These are phyloP conservation scores for Epinephelus awoara DNA, from an alignment of 2,797 vertebrate species.

Conservation along the genomic window DNA sequence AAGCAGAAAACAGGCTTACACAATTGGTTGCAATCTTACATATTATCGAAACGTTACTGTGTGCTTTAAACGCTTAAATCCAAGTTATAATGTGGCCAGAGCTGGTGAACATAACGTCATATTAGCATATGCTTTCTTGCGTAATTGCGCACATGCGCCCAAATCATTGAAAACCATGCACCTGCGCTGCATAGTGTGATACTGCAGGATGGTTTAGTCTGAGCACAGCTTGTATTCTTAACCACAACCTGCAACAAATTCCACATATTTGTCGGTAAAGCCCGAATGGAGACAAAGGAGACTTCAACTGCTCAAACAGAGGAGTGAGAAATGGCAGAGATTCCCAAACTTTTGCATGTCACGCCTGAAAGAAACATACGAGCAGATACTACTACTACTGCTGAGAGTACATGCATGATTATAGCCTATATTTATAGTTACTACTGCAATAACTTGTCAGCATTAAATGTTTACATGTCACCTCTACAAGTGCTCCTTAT, in stretches of 20 bases:
- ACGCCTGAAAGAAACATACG: neutral
- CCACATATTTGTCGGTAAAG: conserved; percentile 62
- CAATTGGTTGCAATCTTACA: neutral
- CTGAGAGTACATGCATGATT: neutral
- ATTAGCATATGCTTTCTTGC: neutral
- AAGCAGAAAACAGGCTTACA: conserved; percentile 1
- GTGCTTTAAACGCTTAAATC: neutral
- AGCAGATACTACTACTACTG: neutral
- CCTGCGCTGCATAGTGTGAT: neutral
- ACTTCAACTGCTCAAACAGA: conserved; percentile 6
- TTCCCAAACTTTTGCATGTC: conserved; percentile 1
- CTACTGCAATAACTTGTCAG: neutral
- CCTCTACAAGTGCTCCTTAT: neutral
- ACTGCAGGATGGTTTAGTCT: neutral
- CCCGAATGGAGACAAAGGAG: conserved; percentile 21
- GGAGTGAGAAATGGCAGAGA: conserved; percentile 35
- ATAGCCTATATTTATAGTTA: neutral
- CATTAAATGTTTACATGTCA: neutral
- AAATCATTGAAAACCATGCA: neutral
- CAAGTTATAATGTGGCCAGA: neutral
- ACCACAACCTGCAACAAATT: conserved; percentile 73
- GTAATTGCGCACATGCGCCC: conserved; percentile 4
- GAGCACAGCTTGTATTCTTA: conserved; percentile 24
- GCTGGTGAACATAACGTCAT: neutral
- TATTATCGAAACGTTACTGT: neutral